Evolutionary conservation across 2,888 invertebrate species (phyloP), one percentile per base, ranked within the genome.

Genomic region (Apotomis turbidana): DNA sequence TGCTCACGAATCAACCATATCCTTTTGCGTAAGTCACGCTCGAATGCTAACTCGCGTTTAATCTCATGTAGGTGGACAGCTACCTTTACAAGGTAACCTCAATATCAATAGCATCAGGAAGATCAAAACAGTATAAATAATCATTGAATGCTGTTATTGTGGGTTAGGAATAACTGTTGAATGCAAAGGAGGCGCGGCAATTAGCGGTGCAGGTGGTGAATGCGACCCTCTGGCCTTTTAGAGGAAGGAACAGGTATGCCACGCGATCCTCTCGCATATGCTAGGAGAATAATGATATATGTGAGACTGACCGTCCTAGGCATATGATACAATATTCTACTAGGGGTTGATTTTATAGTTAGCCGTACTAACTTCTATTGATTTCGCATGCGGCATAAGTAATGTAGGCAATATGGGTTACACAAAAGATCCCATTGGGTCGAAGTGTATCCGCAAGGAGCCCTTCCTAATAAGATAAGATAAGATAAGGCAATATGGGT

Each of bases 171-270:
- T 91, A 91, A 88, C 88, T 87, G 88, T 89, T 88, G 81, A 86
- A 85, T 82, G 79, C 78, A 78, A 78, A 83, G 85, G 87, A 90
- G 87, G 87, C 82, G 85, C 87, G 87, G 90, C 88, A 91, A 93
- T 91, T 91, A 91, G 88, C 87, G 85, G 87, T 87, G 82, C 89
- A 90, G 89, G 89, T 91, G 91, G 89, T 88, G 90, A 91, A 88
- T 87, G 85, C 88, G 88, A 89, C 87, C 90, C 87, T 80, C 83
- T 88, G 89, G 88, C 90, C 89, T 86, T 82, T 76, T 79, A 79
- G 68, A 63, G 70, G 69, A 67, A 64, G 68, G 63, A 64, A 73
- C 74, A 72, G 72, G 74, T 68, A 64, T 73, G 71, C 63, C 46
- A 62, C 57, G 63, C 66, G 62, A 52, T 51, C 44, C 27, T 38